phyloP scores from a whole-genome alignment of 2,888 invertebrate species.

The Erebia epiphron region DNA sequence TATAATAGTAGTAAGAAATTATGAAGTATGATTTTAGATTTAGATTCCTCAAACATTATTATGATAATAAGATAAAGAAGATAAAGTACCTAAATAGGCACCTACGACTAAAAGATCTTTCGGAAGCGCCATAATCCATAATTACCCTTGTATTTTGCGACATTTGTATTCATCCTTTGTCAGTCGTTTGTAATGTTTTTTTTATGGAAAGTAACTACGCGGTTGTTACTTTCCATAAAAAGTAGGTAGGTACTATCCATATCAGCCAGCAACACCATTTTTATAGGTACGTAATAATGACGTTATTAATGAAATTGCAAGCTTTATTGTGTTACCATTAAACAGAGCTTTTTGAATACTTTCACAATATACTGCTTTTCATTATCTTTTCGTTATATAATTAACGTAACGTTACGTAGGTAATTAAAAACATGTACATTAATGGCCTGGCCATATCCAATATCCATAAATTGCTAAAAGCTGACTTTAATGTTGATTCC shows the following conservation, averaged over 20 bases:
- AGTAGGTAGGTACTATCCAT: too few species aligned
- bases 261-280: not conserved
- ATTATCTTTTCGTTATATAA: not conserved
- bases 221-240: too few species aligned
- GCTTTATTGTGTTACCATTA: too few species aligned
- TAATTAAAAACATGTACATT: not conserved
- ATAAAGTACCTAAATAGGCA: too few species aligned
- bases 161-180: not conserved
- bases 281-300: not conserved
- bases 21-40: too few species aligned
- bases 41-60: too few species aligned
- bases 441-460: not conserved
- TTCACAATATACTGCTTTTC: not conserved
- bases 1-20: too few species aligned
- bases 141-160: not conserved
- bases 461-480: not conserved
- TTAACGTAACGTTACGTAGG: not conserved
- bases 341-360: too few species aligned
- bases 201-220: not conserved
- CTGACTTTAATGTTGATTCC: not conserved
- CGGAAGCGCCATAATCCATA: too few species aligned
- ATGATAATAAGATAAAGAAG: too few species aligned
- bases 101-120: too few species aligned
- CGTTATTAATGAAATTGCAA: too few species aligned
- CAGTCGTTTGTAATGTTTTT: not conserved